Percentiles rank a stretch among this genome's conserved stretches.
phyloP scores from a whole-genome alignment of 2,888 invertebrate species.

The Pollenia amentaria region DNA sequence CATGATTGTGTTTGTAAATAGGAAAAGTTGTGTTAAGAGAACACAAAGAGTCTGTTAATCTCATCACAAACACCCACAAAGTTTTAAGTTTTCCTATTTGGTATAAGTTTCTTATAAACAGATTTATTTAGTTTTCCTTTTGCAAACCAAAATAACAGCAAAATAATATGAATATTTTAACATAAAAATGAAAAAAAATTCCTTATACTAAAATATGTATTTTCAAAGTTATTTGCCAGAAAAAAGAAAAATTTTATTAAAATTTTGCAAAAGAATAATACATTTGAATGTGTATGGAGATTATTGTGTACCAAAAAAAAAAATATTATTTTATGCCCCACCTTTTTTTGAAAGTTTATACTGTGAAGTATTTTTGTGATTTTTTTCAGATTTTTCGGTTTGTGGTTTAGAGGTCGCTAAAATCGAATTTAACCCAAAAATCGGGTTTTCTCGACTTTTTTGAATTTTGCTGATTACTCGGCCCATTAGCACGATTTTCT shows the following conservation, averaged over 20 bases:
- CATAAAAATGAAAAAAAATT: not conserved
- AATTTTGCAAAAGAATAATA: not conserved
- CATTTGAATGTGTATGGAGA: not conserved
- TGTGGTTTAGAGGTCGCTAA: no score
- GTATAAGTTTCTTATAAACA: not conserved
- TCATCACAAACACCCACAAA: not conserved
- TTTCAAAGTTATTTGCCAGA: conserved; percentile 9
- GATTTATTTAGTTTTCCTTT: not conserved
- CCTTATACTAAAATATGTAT: not conserved
- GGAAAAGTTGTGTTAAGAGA: not conserved
- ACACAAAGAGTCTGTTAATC: not conserved
- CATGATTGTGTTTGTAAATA: not conserved
- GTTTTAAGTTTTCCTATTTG: not conserved
- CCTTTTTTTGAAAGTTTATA: no score
- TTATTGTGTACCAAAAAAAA: no score
- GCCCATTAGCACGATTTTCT: no score
- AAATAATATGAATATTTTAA: not conserved
- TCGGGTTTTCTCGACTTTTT: no score
- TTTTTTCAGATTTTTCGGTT: no score
- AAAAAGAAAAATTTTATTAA: conserved; percentile 4
- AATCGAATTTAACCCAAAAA: no score
- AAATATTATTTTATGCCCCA: no score
- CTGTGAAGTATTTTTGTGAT: no score
- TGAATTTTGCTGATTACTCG: no score
- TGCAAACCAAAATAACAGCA: not conserved